phyloP scores from a whole-genome alignment of 2,113 vertebrate genomes.

The Cyphomyrus discorhynchus region DNA sequence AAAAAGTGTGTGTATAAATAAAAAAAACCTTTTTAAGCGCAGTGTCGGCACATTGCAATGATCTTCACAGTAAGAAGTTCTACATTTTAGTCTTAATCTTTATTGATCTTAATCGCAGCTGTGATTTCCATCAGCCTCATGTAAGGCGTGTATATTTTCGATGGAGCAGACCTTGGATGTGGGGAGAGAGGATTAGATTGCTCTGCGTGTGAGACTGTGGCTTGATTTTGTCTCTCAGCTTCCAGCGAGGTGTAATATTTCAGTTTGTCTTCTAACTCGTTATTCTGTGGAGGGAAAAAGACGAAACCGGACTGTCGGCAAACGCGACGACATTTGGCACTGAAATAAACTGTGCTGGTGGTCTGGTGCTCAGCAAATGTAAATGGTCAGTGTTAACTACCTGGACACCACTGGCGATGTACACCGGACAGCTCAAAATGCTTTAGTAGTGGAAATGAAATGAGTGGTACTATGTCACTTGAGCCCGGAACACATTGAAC shows the following conservation, averaged over 20 bases:
- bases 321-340: background rate
- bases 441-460: background rate
- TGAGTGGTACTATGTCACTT: background rate
- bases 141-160: slow-evolving; percentile 71
- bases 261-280: slow-evolving; percentile 92
- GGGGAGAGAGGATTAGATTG: slow-evolving; percentile 20
- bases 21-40: background rate
- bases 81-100: background rate
- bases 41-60: background rate
- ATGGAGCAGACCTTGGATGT: slow-evolving; percentile 28
- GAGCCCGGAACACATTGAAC: background rate
- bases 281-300: slow-evolving; percentile 75
- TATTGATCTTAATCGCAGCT: slow-evolving; percentile 51
- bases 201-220: slow-evolving; percentile 17
- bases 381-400: background rate
- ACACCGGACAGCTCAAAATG: background rate
- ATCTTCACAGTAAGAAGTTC: background rate
- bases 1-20: background rate
- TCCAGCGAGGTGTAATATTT: slow-evolving; percentile 84
- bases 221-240: background rate
- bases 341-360: background rate
- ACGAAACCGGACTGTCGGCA: slow-evolving; percentile 47
- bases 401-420: background rate
- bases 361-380: background rate
- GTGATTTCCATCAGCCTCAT: slow-evolving; percentile 79